These are phyloP conservation scores for Melopsittacus undulatus DNA, from an alignment of 2,797 vertebrate species.

Conservation along the genomic window DNA sequence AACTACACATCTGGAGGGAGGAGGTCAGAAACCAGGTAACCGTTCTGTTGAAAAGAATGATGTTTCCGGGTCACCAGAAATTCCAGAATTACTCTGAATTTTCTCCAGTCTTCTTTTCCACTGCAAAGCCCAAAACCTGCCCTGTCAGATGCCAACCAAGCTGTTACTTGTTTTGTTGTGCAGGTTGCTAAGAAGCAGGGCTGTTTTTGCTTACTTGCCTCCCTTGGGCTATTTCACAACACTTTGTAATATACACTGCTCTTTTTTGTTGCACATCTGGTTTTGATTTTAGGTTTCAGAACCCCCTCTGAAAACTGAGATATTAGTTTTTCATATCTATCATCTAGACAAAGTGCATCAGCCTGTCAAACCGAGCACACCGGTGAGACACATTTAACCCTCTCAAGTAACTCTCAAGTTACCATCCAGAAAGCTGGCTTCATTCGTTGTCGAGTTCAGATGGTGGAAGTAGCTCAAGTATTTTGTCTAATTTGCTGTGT, in stretches of 20 bases:
- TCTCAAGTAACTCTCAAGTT: background rate
- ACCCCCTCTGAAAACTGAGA: conserved; percentile 78
- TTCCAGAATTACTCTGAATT: conserved; percentile 14
- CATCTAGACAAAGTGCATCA: conserved; percentile 65
- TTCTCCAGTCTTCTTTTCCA: conserved; percentile 63
- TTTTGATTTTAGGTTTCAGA: conserved; percentile 86
- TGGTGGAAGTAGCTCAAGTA: background rate
- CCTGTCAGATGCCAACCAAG: conserved; percentile 78
- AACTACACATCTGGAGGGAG: background rate
- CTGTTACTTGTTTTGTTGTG: conserved; percentile 89
- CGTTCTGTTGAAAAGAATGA: background rate
- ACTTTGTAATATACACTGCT: conserved; percentile 78
- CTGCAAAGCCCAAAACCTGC: conserved; percentile 76
- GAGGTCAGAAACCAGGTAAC: conserved; percentile 34
- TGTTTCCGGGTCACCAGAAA: conserved; percentile 43
- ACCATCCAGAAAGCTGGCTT: conserved; percentile 9
- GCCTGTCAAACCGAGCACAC: conserved; percentile 24
- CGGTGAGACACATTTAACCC: conserved; percentile 39
- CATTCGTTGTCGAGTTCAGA: background rate
- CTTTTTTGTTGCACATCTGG: conserved; percentile 88
- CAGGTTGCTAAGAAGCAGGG: conserved; percentile 85
- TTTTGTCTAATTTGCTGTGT: conserved; percentile 39
- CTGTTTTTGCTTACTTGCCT: conserved; percentile 96
- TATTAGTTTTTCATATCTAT: conserved; percentile 74
- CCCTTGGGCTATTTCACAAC: conserved; percentile 88